Percentiles rank a stretch among this genome's conserved stretches.
phyloP scores from a whole-genome alignment of 2,888 invertebrate species.

The Eledona agricola region DNA sequence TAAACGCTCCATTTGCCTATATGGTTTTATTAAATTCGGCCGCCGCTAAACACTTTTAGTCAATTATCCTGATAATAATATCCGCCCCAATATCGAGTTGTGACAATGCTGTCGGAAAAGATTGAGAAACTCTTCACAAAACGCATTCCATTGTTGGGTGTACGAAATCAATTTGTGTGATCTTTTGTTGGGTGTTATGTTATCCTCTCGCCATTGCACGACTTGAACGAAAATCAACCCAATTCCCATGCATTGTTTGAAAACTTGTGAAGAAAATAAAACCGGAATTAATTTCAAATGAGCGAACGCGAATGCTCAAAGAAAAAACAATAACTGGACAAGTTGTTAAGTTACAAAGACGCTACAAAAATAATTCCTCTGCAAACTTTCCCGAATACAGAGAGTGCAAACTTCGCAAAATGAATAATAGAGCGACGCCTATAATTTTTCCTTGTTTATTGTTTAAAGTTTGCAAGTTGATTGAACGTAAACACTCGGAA shows the following conservation, averaged over 20 bases:
- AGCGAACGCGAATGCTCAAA: background rate
- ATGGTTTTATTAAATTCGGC: slow-evolving; percentile 24
- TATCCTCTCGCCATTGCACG: slow-evolving; percentile 16
- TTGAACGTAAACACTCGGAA: too few species aligned
- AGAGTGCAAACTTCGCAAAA: background rate
- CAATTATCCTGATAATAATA: too few species aligned
- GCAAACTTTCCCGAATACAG: slow-evolving; percentile 1
- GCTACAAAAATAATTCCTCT: slow-evolving; percentile 2
- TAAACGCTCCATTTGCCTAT: slow-evolving; percentile 44
- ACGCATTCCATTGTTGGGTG: slow-evolving; percentile 16
- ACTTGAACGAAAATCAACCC: too few species aligned
- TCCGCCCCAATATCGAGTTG: too few species aligned
- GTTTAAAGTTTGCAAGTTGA: too few species aligned
- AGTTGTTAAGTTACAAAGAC: slow-evolving; percentile 2
- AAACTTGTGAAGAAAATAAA: too few species aligned
- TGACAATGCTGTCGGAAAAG: slow-evolving; percentile 4
- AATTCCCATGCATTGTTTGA: too few species aligned
- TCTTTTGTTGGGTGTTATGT: slow-evolving; percentile 25
- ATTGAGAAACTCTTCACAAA: slow-evolving; percentile 6
- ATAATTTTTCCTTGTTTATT: too few species aligned
- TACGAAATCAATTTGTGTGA: slow-evolving; percentile 25
- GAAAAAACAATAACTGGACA: background rate
- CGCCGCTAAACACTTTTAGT: too few species aligned
- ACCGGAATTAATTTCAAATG: background rate
- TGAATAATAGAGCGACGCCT: slow-evolving; percentile 1